Evolutionary conservation across 2,888 invertebrate species (phyloP), one percentile per base, ranked within the genome.

Genomic region (Ethmia dodecea): DNA sequence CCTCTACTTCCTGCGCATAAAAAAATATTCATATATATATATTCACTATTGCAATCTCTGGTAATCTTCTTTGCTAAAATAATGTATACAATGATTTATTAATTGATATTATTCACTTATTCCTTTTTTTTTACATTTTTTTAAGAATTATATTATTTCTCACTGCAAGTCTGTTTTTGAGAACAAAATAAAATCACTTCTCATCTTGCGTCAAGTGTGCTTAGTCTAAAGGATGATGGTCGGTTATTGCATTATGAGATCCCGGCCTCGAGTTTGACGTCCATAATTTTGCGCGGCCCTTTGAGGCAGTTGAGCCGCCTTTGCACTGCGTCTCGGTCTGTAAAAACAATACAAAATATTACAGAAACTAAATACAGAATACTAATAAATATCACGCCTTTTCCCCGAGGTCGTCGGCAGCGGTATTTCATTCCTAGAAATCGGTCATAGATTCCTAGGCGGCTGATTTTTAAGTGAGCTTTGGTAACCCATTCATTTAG

Each of bases 241-340:
- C 49, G 49, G 44, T 44, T 67, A 61, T 68, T 72, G 69, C 72
- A 83, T 86, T 86, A 84, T 79, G 86, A 84, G 76, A 84, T 78
- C 73, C 86, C 86, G 44, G 83, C 79, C 64, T 86, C 86, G 36
- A 84, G 64, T 63, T 81, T 83, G 25, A 75, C 83, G 50, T 86
- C 86, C 83, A 81, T 84, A 43, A 86, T 75, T 62, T 84, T 83
- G 43, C 81, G 81, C 44, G 81, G 81, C 46, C 80, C 80, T 45
- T 83, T 84, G 45, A 86, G 79, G 64, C 81, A 81, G 44, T 81
- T 80, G 45, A 99, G 89, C 48, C 99, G 91, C 79, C 95, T 96
- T 76, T 99, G 98, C 34, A 99, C 99, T 33, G 98, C 97, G 67
- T 97, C 95, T 83, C 97, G 97, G 84, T 98, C 98, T 97, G 87